Conservation (phyloP, 2,113 vertebrate genomes). For the Siniperca chuatsi region DNA sequence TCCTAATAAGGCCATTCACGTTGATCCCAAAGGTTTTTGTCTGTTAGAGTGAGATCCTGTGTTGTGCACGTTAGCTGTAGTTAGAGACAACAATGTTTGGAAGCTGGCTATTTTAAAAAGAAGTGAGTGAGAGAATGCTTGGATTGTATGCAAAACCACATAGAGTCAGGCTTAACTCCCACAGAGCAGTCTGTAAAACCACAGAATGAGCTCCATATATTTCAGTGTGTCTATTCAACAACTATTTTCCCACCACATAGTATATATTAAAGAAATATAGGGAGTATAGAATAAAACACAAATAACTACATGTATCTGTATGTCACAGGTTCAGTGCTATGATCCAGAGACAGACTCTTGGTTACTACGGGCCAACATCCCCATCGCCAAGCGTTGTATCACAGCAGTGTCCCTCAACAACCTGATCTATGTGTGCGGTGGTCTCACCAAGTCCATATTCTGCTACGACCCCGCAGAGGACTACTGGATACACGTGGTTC, state of each 20-base stretch:
- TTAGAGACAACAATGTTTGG: slow-evolving; percentile 14
- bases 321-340: slow-evolving; percentile 94
- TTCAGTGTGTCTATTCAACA: background rate
- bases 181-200: slow-evolving; percentile 14
- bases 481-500: slow-evolving; percentile 98
- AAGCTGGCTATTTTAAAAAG: slow-evolving; percentile 30
- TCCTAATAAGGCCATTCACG: background rate
- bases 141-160: slow-evolving; percentile 36
- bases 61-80: slow-evolving; percentile 4
- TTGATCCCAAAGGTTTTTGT: background rate
- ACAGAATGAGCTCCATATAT: background rate
- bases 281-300: background rate
- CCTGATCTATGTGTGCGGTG: slow-evolving; percentile 96
- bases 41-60: background rate
- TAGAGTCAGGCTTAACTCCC: slow-evolving; percentile 9
- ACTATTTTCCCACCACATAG: background rate
- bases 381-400: slow-evolving; percentile 97
- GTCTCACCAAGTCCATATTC: slow-evolving; percentile 96
- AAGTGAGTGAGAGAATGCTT: slow-evolving; percentile 43
- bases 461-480: slow-evolving; percentile 97
- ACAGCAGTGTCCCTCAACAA: slow-evolving; percentile 97
- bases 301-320: slow-evolving; percentile 7
- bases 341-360: slow-evolving; percentile 93
- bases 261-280: background rate
- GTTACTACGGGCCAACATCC: slow-evolving; percentile 95